Evolutionary conservation across 1,140 invertebrate genomes (phyloP).

Genomic region (Gryon sp.): DNA sequence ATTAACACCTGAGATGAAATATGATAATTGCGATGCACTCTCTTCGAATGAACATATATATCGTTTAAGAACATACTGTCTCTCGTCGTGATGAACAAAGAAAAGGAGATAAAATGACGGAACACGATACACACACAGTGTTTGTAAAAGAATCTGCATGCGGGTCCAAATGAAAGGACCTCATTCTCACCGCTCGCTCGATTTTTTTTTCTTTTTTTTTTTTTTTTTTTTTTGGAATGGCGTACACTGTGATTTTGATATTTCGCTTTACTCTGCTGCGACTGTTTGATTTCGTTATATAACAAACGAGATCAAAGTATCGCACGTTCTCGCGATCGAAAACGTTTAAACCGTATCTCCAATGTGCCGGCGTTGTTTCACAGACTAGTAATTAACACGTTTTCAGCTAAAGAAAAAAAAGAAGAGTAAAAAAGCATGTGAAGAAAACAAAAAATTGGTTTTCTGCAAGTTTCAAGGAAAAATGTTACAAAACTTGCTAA

Average conservation of each 20-base stretch:
- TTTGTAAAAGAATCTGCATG: conserved; percentile 52
- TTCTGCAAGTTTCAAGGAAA: too few species aligned
- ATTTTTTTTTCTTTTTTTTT: too few species aligned
- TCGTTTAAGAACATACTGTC: too few species aligned
- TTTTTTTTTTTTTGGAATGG: too few species aligned
- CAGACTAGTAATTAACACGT: neutral
- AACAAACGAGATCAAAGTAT: conserved; percentile 37
- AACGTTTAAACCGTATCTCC: conserved; percentile 7
- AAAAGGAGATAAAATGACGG: conserved; percentile 34
- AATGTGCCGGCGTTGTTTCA: neutral
- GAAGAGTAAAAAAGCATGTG: neutral
- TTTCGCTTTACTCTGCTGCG: neutral
- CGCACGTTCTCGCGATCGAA: conserved; percentile 8
- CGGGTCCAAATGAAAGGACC: conserved; percentile 38
- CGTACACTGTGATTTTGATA: conserved; percentile 10
- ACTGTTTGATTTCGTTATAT: conserved; percentile 28
- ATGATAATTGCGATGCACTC: neutral
- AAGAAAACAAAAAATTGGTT: too few species aligned
- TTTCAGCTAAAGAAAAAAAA: neutral
- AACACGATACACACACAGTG: conserved; percentile 29
- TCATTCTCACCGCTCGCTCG: neutral
- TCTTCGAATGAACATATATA: neutral
- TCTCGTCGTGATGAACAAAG: conserved; percentile 17
- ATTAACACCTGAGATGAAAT: too few species aligned
- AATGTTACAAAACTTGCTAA: too few species aligned